These are phyloP conservation scores for Trisateles emortualis DNA, from an alignment of 2,888 invertebrate genomes.

Conservation along the genomic window DNA sequence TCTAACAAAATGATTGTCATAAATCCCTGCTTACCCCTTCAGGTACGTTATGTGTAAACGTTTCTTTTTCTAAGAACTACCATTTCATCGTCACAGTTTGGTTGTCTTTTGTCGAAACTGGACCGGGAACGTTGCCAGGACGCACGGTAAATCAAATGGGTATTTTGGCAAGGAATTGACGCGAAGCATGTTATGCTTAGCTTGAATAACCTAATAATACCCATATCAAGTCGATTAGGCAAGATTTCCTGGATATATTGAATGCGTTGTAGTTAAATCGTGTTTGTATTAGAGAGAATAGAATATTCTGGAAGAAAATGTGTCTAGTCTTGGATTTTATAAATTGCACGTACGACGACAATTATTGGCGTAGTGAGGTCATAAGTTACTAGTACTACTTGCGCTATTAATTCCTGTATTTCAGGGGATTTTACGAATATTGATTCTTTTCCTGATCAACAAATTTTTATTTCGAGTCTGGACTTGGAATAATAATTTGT, in stretches of 20 bases:
- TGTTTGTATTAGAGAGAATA: background rate
- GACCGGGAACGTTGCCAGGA: conserved; percentile 57
- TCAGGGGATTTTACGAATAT: too few relatives aligned
- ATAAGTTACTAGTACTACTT: too few relatives aligned
- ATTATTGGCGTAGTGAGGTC: too few relatives aligned
- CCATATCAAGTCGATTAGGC: conserved; percentile 20
- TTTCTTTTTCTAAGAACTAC: background rate
- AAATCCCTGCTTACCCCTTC: too few relatives aligned
- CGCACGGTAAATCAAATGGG: conserved; percentile 46
- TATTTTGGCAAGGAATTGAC: conserved; percentile 65
- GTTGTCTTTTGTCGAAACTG: conserved; percentile 20
- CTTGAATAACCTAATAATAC: conserved; percentile 35
- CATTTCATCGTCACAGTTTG: background rate
- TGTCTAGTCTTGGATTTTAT: too few relatives aligned
- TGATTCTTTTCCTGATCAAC: too few relatives aligned
- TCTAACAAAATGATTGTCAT: too few relatives aligned
- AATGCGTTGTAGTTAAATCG: conserved; percentile 20
- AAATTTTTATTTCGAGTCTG: too few relatives aligned
- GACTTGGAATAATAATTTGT: too few relatives aligned
- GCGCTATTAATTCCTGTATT: too few relatives aligned
- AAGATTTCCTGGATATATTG: conserved; percentile 13
- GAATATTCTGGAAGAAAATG: background rate
- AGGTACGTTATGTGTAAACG: too few relatives aligned
- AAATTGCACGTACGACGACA: too few relatives aligned
- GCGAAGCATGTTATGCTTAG: conserved; percentile 42